phyloP scores from a whole-genome alignment of 2,113 vertebrate species.

The Helogale parvula region DNA sequence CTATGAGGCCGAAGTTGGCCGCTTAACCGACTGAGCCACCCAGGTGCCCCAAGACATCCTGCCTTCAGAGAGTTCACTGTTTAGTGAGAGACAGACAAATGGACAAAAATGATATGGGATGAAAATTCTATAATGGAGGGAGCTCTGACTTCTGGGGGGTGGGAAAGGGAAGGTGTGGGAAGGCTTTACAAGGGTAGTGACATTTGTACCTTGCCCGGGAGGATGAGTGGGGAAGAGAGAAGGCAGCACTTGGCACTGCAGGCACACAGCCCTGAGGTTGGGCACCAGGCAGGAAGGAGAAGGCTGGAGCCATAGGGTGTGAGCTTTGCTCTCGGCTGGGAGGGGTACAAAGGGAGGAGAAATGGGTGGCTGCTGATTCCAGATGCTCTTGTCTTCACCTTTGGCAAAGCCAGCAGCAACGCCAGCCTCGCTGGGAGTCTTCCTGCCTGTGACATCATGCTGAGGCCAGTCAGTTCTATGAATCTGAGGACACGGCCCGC shows the following conservation, averaged over 20 bases:
- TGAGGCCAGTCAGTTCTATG: not conserved
- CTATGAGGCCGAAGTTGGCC: too few relatives aligned
- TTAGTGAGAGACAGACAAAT: not conserved
- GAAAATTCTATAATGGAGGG: not conserved
- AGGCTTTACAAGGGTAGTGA: not conserved
- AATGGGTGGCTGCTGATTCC: not conserved
- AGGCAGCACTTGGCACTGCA: not conserved
- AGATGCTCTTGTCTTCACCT: not conserved
- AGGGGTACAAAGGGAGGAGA: not conserved
- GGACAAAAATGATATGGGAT: not conserved
- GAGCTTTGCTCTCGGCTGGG: not conserved
- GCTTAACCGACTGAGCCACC: too few relatives aligned
- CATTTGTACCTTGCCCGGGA: not conserved
- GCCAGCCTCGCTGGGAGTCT: not conserved
- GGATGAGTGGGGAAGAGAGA: not conserved
- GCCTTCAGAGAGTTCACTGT: not conserved
- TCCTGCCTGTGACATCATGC: not conserved
- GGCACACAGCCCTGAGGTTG: not conserved
- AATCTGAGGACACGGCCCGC: not conserved
- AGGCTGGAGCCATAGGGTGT: not conserved
- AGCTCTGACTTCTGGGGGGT: not conserved
- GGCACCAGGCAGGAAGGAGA: not conserved
- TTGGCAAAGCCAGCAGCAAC: constrained; percentile 6
- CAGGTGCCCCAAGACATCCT: not conserved
- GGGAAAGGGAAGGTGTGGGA: not conserved